Conservation (phyloP, 2,113 vertebrate species). For the Sinocyclocheilus rhinocerous region DNA sequence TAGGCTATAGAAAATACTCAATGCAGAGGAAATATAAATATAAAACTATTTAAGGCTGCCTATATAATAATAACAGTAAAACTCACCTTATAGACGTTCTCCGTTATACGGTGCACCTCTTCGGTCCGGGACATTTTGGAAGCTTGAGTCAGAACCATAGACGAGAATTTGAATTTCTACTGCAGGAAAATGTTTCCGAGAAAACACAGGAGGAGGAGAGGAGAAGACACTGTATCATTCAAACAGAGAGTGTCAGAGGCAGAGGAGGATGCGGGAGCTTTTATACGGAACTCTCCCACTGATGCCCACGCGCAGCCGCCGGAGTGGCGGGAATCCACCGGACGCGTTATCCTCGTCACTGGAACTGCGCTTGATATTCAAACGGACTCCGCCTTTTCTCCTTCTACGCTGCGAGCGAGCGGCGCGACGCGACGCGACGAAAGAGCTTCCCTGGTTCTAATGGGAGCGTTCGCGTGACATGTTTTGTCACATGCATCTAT, state of each 20-base stretch:
- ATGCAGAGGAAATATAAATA: neutral
- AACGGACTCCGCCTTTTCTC: slow-evolving; percentile 35
- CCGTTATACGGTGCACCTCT: slow-evolving; percentile 95
- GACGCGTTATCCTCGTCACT: slow-evolving; percentile 57
- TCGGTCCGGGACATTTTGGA: slow-evolving; percentile 90
- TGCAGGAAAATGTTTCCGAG: slow-evolving; percentile 36
- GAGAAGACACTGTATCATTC: slow-evolving; percentile 19
- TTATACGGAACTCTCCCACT: slow-evolving; percentile 73
- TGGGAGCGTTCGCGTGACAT: neutral
- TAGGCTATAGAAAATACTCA: too few relatives aligned
- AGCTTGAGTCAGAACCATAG: slow-evolving; percentile 71
- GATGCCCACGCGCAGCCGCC: slow-evolving; percentile 61
- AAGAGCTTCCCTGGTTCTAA: slow-evolving; percentile 1
- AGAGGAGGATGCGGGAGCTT: slow-evolving; percentile 50
- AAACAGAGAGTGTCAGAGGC: neutral
- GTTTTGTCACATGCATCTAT: too few relatives aligned
- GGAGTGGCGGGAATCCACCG: slow-evolving; percentile 63
- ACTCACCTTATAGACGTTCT: slow-evolving; percentile 97
- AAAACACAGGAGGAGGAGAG: slow-evolving; percentile 11
- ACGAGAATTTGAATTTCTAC: slow-evolving; percentile 56
- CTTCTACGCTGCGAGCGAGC: neutral
- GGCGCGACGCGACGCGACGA: neutral
- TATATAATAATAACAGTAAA: neutral
- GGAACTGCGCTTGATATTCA: slow-evolving; percentile 33
- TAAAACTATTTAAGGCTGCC: neutral